Conservation (phyloP, 2,113 vertebrate genomes). For the Phycodurus eques region DNA sequence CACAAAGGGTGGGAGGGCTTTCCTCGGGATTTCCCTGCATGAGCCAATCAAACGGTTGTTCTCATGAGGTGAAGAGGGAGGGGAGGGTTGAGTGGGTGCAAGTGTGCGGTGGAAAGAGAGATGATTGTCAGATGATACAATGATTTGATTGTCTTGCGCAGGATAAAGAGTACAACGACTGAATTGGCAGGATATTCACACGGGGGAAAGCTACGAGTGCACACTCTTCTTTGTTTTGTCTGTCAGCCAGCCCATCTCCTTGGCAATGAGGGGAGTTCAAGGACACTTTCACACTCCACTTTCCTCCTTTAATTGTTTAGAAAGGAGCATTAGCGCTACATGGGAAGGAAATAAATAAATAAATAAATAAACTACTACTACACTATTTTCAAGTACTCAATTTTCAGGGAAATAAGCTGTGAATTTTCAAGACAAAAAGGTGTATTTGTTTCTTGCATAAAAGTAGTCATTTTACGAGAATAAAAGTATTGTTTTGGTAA, state of each 20-base stretch:
- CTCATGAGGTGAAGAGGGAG: slow-evolving; percentile 20
- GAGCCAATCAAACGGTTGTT: slow-evolving; percentile 56
- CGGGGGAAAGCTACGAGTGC: neutral
- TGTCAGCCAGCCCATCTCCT: neutral
- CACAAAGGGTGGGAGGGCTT: slow-evolving; percentile 57
- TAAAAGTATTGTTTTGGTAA: neutral
- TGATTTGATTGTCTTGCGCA: slow-evolving; percentile 24
- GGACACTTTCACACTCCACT: neutral
- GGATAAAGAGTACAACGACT: slow-evolving; percentile 16
- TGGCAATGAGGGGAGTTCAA: neutral
- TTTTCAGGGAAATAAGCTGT: neutral
- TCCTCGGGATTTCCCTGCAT: slow-evolving; percentile 51
- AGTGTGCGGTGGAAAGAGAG: slow-evolving; percentile 35
- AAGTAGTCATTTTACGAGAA: neutral
- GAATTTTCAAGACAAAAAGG: neutral
- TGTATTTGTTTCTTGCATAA: too few relatives aligned
- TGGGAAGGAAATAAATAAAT: neutral
- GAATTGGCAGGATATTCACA: neutral
- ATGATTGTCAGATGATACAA: slow-evolving; percentile 42
- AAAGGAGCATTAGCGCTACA: slow-evolving; percentile 2
- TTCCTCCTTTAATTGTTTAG: slow-evolving; percentile 33
- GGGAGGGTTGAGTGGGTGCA: slow-evolving; percentile 34
- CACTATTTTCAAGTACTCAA: neutral
- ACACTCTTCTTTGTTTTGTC: neutral
- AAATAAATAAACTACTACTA: too few relatives aligned